A percentile compares a stretch with the other conserved stretches of the same genome.
Conservation (phyloP, 2,888 invertebrate species). For the Helobdella robusta region DNA sequence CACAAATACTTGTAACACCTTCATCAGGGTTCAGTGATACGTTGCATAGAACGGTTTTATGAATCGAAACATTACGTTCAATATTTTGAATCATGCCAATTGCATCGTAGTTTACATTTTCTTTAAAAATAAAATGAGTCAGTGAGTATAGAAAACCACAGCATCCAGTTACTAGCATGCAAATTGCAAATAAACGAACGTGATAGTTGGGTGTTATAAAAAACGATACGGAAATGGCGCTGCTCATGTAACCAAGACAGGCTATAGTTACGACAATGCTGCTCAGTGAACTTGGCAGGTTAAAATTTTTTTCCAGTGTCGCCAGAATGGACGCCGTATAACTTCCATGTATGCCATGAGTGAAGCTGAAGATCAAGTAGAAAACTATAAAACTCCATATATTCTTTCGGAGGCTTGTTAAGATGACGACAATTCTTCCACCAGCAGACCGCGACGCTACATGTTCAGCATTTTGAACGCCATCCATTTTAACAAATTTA, state of each 20-base stretch:
- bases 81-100: too few relatives aligned
- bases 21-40: too few relatives aligned
- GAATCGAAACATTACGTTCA: too few relatives aligned
- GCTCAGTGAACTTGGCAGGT: constrained; percentile 22
- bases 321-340: constrained; percentile 23
- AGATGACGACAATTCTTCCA: too few relatives aligned
- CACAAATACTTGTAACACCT: too few relatives aligned
- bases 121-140: too few relatives aligned
- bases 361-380: constrained; percentile 23
- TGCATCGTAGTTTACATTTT: too few relatives aligned
- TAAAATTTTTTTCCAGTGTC: constrained; percentile 25
- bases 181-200: constrained; percentile 22
- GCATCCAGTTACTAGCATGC: constrained; percentile 23
- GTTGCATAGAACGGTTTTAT: too few relatives aligned
- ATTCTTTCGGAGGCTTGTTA: constrained; percentile 17
- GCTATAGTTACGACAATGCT: constrained; percentile 19
- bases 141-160: constrained; percentile 53
- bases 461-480: too few relatives aligned
- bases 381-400: constrained; percentile 24
- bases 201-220: constrained; percentile 22
- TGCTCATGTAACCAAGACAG: constrained; percentile 23
- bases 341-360: constrained; percentile 25
- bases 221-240: too few relatives aligned
- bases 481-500: too few relatives aligned
- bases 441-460: too few relatives aligned